Evolutionary conservation across 2,888 invertebrate genomes (phyloP).

Genomic region (Nycteola revayana): DNA sequence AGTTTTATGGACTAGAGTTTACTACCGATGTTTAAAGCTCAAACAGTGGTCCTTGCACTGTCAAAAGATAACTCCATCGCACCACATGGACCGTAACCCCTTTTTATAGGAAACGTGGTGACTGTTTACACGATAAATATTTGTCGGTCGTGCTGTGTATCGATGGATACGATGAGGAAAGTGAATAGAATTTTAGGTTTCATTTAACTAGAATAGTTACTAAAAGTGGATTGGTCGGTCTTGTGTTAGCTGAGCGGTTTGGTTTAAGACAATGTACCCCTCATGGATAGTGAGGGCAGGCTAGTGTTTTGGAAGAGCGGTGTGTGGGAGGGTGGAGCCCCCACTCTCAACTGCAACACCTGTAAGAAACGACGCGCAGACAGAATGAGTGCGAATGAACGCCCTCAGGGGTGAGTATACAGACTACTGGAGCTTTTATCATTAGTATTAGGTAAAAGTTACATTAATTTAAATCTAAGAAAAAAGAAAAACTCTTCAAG

Average conservation of each 20-base stretch:
- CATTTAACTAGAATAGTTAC: no score
- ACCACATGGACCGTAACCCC: slow-evolving; percentile 49
- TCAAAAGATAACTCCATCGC: slow-evolving; percentile 39
- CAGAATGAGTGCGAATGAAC: slow-evolving; percentile 66
- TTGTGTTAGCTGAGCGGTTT: no score
- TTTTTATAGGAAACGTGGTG: slow-evolving; percentile 39
- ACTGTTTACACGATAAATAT: slow-evolving; percentile 52
- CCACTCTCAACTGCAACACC: slow-evolving; percentile 69
- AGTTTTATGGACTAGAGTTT: slow-evolving; percentile 22
- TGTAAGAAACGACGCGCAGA: slow-evolving; percentile 73
- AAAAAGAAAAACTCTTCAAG: no score
- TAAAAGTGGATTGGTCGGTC: no score
- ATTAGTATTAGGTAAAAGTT: no score
- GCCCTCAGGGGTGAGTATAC: slow-evolving; percentile 68
- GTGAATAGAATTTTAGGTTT: no score
- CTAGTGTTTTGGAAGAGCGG: slow-evolving; percentile 75
- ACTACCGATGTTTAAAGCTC: slow-evolving; percentile 19
- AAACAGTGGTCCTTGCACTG: no score
- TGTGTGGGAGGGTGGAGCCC: slow-evolving; percentile 70
- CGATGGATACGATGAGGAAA: no score
- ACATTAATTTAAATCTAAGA: no score
- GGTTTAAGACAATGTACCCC: slow-evolving; percentile 42
- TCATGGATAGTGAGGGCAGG: slow-evolving; percentile 74
- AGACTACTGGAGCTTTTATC: no score
- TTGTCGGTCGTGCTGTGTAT: slow-evolving; percentile 38